phyloP scores from a whole-genome alignment of 2,113 vertebrate genomes.

The Heterotis niloticus region DNA sequence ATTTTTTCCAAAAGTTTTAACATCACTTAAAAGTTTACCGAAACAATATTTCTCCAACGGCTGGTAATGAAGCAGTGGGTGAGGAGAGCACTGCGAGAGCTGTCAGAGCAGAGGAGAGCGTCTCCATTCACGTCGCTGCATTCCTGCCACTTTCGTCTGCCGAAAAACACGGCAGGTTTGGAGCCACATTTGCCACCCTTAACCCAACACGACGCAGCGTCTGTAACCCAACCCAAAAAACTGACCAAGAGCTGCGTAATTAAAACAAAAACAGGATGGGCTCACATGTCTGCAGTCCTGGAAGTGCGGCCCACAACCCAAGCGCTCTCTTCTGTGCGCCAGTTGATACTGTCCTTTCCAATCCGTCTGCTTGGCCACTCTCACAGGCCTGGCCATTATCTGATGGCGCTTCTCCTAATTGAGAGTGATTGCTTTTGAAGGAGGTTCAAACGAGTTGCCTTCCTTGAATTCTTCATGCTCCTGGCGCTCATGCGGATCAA shows the following conservation, averaged over 20 bases:
- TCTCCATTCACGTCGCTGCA: too few species aligned
- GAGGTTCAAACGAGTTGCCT: constrained; percentile 51
- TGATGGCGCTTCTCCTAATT: constrained; percentile 53
- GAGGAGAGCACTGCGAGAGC: too few species aligned
- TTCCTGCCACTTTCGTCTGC: too few species aligned
- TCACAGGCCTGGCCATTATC: background rate
- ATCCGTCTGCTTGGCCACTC: background rate
- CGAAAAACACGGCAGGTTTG: too few species aligned
- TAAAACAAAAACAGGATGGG: background rate
- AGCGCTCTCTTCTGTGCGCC: background rate
- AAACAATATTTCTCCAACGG: too few species aligned
- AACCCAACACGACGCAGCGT: too few species aligned
- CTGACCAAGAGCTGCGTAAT: background rate
- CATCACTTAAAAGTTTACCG: too few species aligned
- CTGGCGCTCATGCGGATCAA: constrained; percentile 19
- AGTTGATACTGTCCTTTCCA: background rate
- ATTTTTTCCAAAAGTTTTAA: too few species aligned
- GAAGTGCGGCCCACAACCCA: background rate
- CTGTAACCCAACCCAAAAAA: too few species aligned
- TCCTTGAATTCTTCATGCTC: constrained; percentile 30
- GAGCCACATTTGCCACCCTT: too few species aligned
- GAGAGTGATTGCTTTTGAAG: constrained; percentile 60
- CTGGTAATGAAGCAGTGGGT: too few species aligned
- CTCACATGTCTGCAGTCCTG: background rate
- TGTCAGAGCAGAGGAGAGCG: too few species aligned